Evolutionary conservation across 2,797 vertebrate species (phyloP).

Genomic region (Discoglossus pictus): DNA sequence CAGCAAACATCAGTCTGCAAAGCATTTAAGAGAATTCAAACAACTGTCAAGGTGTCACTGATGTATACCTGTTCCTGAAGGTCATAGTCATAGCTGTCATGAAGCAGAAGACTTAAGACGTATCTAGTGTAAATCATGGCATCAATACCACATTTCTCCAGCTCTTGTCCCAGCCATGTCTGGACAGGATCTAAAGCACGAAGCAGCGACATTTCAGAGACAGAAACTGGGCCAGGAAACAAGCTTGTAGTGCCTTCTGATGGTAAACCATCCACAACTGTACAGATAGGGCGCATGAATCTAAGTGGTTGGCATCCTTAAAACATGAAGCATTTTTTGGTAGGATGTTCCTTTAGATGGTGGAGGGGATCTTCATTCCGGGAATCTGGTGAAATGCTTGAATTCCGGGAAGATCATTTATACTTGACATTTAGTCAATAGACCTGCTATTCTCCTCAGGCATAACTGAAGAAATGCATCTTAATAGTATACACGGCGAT

Average conservation of each 20-base stretch:
- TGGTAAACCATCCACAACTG: slow-evolving; percentile 88
- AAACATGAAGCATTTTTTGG: slow-evolving; percentile 79
- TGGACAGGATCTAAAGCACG: slow-evolving; percentile 97
- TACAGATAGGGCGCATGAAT: slow-evolving; percentile 91
- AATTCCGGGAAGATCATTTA: slow-evolving; percentile 86
- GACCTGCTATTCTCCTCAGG: slow-evolving; percentile 81
- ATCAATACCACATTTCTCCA: slow-evolving; percentile 99
- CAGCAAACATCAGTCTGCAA: no score
- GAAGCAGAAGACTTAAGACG: slow-evolving; percentile 97
- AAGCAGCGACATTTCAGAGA: slow-evolving; percentile 95
- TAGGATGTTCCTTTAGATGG: slow-evolving; percentile 71
- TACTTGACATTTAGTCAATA: slow-evolving; percentile 81
- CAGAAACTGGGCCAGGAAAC: slow-evolving; percentile 80
- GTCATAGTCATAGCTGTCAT: slow-evolving; percentile 97
- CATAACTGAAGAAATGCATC: slow-evolving; percentile 81
- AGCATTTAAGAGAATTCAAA: no score
- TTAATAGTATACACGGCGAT: slow-evolving; percentile 73
- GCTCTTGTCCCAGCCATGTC: slow-evolving; percentile 99
- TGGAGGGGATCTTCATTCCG: slow-evolving; percentile 85
- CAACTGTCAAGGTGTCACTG: no score
- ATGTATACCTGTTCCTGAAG: slow-evolving; percentile 99
- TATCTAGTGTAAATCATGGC: slow-evolving; percentile 99
- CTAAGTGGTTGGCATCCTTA: slow-evolving; percentile 88
- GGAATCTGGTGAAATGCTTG: slow-evolving; percentile 75
- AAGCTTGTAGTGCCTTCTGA: slow-evolving; percentile 87